Conservation (phyloP, 2,113 vertebrate genomes). For the Hypocryptadius cinnamomeus region DNA sequence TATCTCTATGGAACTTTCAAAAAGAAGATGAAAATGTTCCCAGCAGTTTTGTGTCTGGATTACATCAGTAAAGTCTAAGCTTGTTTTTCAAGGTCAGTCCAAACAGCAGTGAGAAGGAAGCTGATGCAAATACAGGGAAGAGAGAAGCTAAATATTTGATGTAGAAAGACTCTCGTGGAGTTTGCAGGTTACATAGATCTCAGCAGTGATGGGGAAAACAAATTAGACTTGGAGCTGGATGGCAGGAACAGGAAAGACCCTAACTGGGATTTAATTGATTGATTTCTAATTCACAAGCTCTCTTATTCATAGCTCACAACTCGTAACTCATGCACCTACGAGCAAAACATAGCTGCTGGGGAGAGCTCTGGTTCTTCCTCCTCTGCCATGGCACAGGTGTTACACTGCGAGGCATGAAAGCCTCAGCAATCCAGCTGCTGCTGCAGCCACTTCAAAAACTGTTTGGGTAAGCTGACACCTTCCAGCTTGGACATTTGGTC, state of each 20-base stretch:
- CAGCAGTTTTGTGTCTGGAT: background rate
- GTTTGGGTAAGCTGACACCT: background rate
- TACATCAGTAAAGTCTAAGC: background rate
- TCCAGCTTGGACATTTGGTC: background rate
- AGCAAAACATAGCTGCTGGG: background rate
- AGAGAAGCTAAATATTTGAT: background rate
- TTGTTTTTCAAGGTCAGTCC: background rate
- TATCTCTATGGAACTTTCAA: background rate
- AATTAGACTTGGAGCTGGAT: background rate
- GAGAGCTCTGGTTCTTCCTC: background rate
- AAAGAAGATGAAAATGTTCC: background rate
- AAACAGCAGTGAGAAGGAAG: background rate
- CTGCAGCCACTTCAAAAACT: background rate
- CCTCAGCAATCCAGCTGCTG: background rate
- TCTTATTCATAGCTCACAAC: background rate
- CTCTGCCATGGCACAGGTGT: accelerated
- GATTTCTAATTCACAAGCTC: background rate
- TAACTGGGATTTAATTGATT: background rate
- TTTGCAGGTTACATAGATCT: background rate
- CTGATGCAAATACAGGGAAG: background rate
- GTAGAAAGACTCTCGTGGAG: background rate
- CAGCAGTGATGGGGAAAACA: background rate
- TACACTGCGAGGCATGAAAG: background rate
- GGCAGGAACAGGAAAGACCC: background rate
- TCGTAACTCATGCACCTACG: accelerated